phyloP scores from a whole-genome alignment of 2,797 vertebrate genomes.

The Rhinatrema bivittatum region DNA sequence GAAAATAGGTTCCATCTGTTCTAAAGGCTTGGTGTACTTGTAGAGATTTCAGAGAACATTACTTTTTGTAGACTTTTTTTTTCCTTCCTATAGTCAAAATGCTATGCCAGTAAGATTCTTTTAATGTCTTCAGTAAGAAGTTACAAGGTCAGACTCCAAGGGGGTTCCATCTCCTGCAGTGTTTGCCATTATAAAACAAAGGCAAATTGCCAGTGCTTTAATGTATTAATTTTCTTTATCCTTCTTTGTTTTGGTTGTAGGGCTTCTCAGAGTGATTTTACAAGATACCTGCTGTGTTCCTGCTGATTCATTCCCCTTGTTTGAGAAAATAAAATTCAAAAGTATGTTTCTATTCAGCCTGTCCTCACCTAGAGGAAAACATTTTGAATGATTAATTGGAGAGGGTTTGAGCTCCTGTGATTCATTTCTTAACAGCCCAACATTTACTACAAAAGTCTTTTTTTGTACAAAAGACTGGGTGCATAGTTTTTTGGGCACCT shows the following conservation, averaged over 20 bases:
- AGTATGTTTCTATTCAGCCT: not conserved
- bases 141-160: slow-evolving; percentile 5
- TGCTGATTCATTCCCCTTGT: not conserved
- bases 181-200: slow-evolving; percentile 9
- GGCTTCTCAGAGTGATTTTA: slow-evolving; percentile 3
- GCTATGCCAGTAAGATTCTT: not conserved
- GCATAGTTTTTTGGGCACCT: no score
- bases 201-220: not conserved
- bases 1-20: no score
- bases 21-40: no score
- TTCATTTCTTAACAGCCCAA: no score
- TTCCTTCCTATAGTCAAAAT: not conserved
- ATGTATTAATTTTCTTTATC: slow-evolving; percentile 8
- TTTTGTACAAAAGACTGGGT: no score
- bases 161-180: not conserved
- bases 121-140: slow-evolving; percentile 4
- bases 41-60: no score
- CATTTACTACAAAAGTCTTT: no score
- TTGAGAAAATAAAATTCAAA: slow-evolving; percentile 7
- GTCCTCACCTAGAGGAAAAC: not conserved
- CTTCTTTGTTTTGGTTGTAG: slow-evolving; percentile 4
- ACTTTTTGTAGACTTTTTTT: no score
- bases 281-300: slow-evolving; percentile 3
- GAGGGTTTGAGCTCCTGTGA: not conserved
- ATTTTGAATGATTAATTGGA: not conserved